A percentile compares a stretch with the other conserved stretches of the same genome.
Evolutionary conservation across 2,888 invertebrate genomes (phyloP).

Genomic region (Hydriomena furcata): DNA sequence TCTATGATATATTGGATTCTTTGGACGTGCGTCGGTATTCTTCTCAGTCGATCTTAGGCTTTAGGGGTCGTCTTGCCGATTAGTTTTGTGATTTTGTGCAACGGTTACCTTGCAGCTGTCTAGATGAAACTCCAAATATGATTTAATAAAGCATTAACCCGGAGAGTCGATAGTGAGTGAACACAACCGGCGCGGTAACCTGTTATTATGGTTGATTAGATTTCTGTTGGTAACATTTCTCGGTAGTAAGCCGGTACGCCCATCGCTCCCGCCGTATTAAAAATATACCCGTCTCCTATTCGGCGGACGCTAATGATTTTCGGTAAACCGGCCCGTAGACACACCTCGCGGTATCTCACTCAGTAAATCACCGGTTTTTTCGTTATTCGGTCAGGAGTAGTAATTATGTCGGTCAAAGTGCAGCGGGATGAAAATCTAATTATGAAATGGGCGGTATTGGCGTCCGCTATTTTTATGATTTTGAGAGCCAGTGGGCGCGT

Average conservation of each 20-base stretch:
- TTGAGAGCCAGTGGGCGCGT: constrained; percentile 39
- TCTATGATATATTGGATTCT: constrained; percentile 74
- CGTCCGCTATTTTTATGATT: constrained; percentile 62
- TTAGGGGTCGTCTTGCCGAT: constrained; percentile 48
- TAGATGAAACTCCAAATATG: constrained; percentile 72
- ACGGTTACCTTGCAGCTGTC: constrained; percentile 63
- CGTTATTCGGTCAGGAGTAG: constrained; percentile 76
- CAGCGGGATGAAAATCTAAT: constrained; percentile 80
- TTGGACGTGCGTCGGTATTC: constrained; percentile 55
- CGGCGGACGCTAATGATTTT: constrained; percentile 81
- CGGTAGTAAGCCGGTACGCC: constrained; percentile 81
- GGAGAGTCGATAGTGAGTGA: constrained; percentile 75
- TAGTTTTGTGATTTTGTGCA: constrained; percentile 44
- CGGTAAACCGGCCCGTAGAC: constrained; percentile 79
- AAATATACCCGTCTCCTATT: constrained; percentile 80
- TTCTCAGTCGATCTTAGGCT: constrained; percentile 44
- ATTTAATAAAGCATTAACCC: constrained; percentile 81
- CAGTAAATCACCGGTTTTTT: constrained; percentile 80
- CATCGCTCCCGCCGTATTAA: constrained; percentile 81
- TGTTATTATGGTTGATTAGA: constrained; percentile 83
- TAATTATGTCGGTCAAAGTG: constrained; percentile 83
- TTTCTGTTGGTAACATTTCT: constrained; percentile 83
- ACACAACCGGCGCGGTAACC: constrained; percentile 79
- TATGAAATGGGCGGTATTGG: constrained; percentile 74
- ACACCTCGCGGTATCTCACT: constrained; percentile 76